Percentiles rank a stretch among this genome's conserved stretches.
These are phyloP conservation scores for Ormia ochracea DNA, from an alignment of 2,888 invertebrate species.

Conservation along the genomic window DNA sequence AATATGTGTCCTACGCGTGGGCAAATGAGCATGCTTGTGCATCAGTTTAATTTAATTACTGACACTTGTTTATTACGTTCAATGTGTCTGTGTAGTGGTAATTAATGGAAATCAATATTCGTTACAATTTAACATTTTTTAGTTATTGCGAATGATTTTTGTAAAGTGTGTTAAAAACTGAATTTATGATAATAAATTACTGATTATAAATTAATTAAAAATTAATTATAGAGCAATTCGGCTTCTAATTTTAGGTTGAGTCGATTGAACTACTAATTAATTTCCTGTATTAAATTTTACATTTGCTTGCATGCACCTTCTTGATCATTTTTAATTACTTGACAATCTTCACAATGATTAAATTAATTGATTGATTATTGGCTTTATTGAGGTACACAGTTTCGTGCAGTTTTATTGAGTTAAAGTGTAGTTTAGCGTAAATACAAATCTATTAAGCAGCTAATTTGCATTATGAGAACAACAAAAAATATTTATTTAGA, in stretches of 20 bases:
- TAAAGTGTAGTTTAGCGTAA: background rate
- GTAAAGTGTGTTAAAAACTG: conserved; percentile 11
- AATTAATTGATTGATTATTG: conserved; percentile 5
- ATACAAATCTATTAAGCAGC: background rate
- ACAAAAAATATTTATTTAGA: background rate
- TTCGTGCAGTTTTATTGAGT: background rate
- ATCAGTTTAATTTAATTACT: conserved; percentile 1
- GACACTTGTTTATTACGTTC: background rate
- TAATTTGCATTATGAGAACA: background rate
- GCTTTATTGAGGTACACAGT: background rate
- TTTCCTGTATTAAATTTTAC: conserved; percentile 36
- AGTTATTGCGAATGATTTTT: conserved; percentile 50
- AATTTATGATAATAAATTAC: conserved; percentile 13
- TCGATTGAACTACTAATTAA: conserved; percentile 36
- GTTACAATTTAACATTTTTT: conserved; percentile 56
- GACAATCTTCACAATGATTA: background rate
- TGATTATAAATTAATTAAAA: conserved; percentile 1
- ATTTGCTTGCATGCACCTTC: background rate
- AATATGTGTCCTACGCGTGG: too few species aligned
- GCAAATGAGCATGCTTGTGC: too few species aligned
- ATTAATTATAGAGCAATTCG: conserved; percentile 35
- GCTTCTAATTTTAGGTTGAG: background rate
- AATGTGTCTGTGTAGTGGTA: background rate
- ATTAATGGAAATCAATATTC: conserved; percentile 52
- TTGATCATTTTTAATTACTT: conserved; percentile 16